Evolutionary conservation across 2,113 vertebrate genomes (phyloP).

Genomic region (zebrafish (Danio rerio)): GRCz12tu NC_133197.1:40392501-40393000

Average conservation of each 20-base stretch:
- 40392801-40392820: not conserved
- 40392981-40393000: too few species aligned
- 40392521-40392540: too few species aligned
- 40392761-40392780: not conserved
- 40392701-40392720: conserved; percentile 43
- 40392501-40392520: too few species aligned
- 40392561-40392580: too few species aligned
- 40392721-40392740: conserved; percentile 24
- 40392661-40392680: conserved; percentile 49
- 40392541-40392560: too few species aligned
- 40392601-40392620: too few species aligned
- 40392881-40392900: not conserved
- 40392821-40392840: not conserved
- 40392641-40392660: not conserved
- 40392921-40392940: not conserved
- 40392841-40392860: not conserved
- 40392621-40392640: not conserved
- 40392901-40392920: not conserved
- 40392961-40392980: too few species aligned
- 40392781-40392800: too few species aligned
- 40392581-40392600: too few species aligned
- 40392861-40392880: not conserved
- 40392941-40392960: too few species aligned
- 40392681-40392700: conserved; percentile 42
- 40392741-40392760: not conserved